Evolutionary conservation across 1,140 invertebrate species (phyloP), one percentile per base, ranked within the genome.

Genomic region (Theocolax elegans): DNA sequence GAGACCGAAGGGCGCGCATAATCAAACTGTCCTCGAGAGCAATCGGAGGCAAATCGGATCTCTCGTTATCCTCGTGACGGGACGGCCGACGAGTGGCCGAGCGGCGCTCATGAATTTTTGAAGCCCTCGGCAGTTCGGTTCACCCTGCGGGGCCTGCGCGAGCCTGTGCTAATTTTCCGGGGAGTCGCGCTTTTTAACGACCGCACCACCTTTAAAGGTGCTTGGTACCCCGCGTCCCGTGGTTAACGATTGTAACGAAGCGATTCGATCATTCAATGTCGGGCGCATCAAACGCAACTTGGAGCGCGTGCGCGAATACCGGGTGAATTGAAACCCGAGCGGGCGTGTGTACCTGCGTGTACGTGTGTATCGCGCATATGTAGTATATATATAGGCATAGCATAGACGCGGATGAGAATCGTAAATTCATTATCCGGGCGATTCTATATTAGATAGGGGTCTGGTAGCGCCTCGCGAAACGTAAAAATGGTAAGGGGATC

Each of bases 161-260:
- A 4, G 42, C 17, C 51, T 15, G 15, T 6, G 51, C 64, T 67
- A 46, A 56, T 67, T 67, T 56, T 3, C 35, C 46, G 44, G 17
- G 3, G 19, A 3, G 46, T 7, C 3, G 17, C 42, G 8, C 42
- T 15, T 7, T 3, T 4, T 44, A 44, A 44, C 42, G 42, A 44
- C 42, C 8, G 15, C 6, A 6, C 35, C 35, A 12, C 35, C 42
- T 15, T 44, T 44, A 44, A 44, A n/a, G 42, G 42, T 6, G 35
- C 12, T 38, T 38, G 35, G 35, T 6, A 15, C 42, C 8, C 42
- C 3, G 42, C 8, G 8, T n/a, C 8, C 42, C n/a, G 9, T 15
- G 46, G 46, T 21, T 49, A 49, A 49, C 46, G 46, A 49, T 19
- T 19, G 46, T 49, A 49, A 49, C 46, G 17, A 49, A 49, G 3